Evolutionary conservation across 2,113 vertebrate genomes (phyloP).

Genomic region (Syrmaticus mikado): DNA sequence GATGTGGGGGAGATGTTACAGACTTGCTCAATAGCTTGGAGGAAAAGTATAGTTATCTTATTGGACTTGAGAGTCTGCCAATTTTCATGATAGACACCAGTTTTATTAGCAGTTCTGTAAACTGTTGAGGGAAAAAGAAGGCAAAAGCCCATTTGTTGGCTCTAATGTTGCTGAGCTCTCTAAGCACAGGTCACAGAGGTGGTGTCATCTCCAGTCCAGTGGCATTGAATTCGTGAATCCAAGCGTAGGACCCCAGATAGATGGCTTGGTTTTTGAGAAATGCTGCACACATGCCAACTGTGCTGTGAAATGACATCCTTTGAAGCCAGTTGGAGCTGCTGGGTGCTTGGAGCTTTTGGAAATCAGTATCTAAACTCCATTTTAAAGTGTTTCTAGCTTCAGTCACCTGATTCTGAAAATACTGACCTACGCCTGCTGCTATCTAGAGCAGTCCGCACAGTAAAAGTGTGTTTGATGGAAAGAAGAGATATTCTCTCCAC

Average conservation of each 20-base stretch:
- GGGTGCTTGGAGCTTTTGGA: neutral
- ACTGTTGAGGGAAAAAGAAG: neutral
- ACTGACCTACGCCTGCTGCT: neutral
- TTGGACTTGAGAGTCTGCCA: neutral
- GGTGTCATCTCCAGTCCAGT: neutral
- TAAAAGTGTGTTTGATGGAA: slow-evolving; percentile 3
- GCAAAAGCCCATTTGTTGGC: neutral
- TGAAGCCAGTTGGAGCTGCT: slow-evolving; percentile 23
- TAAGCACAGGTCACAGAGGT: neutral
- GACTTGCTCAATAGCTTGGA: neutral
- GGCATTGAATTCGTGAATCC: neutral
- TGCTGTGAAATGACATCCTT: neutral
- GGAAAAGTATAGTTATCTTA: neutral
- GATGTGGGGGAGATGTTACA: neutral
- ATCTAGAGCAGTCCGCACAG: neutral
- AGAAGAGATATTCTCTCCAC: neutral
- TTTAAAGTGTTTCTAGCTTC: neutral
- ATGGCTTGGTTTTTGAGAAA: neutral
- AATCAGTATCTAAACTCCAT: neutral
- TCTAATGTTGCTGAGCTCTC: neutral
- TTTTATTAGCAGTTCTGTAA: neutral
- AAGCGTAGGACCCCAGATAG: neutral
- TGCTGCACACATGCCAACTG: neutral
- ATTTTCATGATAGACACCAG: neutral
- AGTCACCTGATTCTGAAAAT: slow-evolving; percentile 24